Percentiles rank a stretch among this genome's conserved stretches.
Evolutionary conservation across 2,888 invertebrate species (phyloP).

Genomic region (Kuschelorhynchus macadamiae): DNA sequence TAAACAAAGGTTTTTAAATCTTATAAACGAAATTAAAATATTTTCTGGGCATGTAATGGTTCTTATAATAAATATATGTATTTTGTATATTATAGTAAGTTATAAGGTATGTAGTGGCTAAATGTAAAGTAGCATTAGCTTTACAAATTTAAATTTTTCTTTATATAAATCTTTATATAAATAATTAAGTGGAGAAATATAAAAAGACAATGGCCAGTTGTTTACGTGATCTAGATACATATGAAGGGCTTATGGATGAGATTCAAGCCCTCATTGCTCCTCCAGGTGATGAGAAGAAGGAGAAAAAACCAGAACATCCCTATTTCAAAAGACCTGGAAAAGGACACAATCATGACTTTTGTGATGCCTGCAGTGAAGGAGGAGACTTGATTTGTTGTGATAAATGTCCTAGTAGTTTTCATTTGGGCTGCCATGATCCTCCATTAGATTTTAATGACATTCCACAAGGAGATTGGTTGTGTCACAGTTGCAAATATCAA

Average conservation of each 20-base stretch:
- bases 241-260: conserved; percentile 91
- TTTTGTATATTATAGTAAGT: no score
- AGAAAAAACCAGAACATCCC: conserved; percentile 77
- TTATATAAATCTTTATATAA: no score
- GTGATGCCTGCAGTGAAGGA: conserved; percentile 95
- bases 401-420: conserved; percentile 95
- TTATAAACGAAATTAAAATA: no score
- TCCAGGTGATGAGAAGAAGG: conserved; percentile 82
- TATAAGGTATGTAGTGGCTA: no score
- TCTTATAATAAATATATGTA: no score
- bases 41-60: no score
- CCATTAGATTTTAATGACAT: conserved; percentile 91
- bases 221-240: conserved; percentile 81
- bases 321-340: conserved; percentile 90
- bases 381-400: conserved; percentile 97
- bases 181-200: no score
- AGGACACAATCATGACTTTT: conserved; percentile 92
- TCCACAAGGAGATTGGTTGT: conserved; percentile 92
- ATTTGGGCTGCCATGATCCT: conserved; percentile 96
- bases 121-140: no score
- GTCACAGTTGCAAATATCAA: conserved; percentile 82
- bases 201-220: conserved; percentile 34
- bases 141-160: no score
- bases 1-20: no score
- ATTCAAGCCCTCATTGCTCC: conserved; percentile 91